Evolutionary conservation across 2,113 vertebrate genomes (phyloP), one percentile per base, ranked within the genome.

Genomic region (Sciurus niger): DNA sequence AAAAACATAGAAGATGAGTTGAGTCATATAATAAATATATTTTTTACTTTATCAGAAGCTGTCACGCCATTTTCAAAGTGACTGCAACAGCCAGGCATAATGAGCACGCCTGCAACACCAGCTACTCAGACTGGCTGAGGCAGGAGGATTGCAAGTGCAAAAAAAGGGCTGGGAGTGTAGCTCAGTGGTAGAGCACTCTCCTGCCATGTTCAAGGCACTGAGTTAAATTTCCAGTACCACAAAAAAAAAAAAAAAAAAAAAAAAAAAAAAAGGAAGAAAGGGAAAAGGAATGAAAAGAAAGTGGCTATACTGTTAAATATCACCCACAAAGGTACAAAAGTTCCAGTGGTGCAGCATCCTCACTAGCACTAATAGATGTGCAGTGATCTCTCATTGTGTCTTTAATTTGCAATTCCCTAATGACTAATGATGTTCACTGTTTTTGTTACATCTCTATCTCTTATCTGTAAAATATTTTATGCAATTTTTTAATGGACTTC

Each of bases 1-100:
- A 85, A 96, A 93, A 77, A 72, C 46, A 6, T 80, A 46, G 28
- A 74, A 78, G 70, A 40, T 90, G 67, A 65, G n/a, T 25, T 85
- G 11, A 30, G 24, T 77, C 34, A n/a, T 5, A 20, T 40, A 89
- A 43, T 78, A 89, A 89, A 68, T 34, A 73, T n/a, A 40, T 22
- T 1, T 80, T 96, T 85, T 78, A 78, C 55, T 84, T 93, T 73
- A 22, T 73, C 80, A 80, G 58, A 80, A 90, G 30, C 53, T 28
- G 14, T 73, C 53, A 34, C 20, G 8, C 25, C 46, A 13, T 18
- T 80, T 85, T 55, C 70, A 77, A 40, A 93, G 30, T 28, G 18
- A 24, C 55, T 48, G 25, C 6, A 55, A 16, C 8, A 70, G 67
- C 14, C 32, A 30, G 32, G 32, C 34, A 70, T 34, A n/a, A 13